Evolutionary conservation across 2,797 vertebrate genomes (phyloP), one percentile per base, ranked within the genome.

Genomic region (Hemitrygon akajei): DNA sequence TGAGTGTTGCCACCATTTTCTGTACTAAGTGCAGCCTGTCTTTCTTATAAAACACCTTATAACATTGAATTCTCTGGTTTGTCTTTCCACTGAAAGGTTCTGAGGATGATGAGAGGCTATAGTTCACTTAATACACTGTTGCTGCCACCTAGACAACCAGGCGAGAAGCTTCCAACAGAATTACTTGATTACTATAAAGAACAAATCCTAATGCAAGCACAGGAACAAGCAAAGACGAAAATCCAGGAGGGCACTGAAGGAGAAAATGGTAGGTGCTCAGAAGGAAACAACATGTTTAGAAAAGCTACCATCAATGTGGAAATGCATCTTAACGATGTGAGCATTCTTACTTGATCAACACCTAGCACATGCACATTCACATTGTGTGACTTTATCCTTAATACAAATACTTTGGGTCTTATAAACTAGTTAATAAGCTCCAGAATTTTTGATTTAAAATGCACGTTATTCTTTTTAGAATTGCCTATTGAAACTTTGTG

Each of bases 141-240:
- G 94, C 95, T 99, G 94, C 98, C 98, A 2, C 97, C 96, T 0
- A 97, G 98, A 0, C n/a, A 86, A 0, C 96, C 97, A 0, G 98
- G 98, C 9, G 97, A 97, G 93, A 96, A 95, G 93, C 96, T 99
- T 75, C 97, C 98, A 4, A 77, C 94, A 0, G 98, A 99, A 94
- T 92, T 99, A 69, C 95, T 98, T 0, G 96, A 98, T 2, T 96
- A 96, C 95, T 98, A 96, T 91, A 95, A 96, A 93, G 96, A 97
- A 27, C 77, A 96, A 93, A 96, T 94, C 93, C 95, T 22, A 34
- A 94, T 73, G 1, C 95, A 94, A 82, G 91, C 47, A 58, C 91
- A 76, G 56, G 96, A 96, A 1, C 93, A 94, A 71, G 79, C 86
- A 6, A 95, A 95, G 91, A 80, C 93, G 34, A 95, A 95, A 12